Percentiles rank a stretch among this genome's conserved stretches.
These are phyloP conservation scores for Remorina albescens DNA, from an alignment of 2,797 vertebrate species.

Conservation along the genomic window DNA sequence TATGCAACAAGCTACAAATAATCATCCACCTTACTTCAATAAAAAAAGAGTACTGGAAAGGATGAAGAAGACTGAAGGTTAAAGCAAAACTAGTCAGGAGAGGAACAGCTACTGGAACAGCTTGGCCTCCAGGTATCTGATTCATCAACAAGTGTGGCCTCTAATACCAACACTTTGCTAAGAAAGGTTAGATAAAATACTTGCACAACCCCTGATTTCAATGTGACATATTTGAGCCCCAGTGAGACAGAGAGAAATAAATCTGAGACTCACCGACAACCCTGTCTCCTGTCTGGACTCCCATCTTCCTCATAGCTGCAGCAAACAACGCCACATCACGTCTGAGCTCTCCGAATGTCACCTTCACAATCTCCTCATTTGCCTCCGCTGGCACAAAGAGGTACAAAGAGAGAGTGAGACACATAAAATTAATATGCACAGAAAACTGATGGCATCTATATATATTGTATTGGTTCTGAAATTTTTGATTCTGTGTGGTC, in stretches of 20 bases:
- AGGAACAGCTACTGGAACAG: background rate
- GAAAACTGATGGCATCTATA: background rate
- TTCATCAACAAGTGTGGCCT: background rate
- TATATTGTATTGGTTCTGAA: background rate
- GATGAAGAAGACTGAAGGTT: background rate
- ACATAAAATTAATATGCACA: background rate
- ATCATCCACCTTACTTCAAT: no score
- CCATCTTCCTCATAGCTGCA: conserved; percentile 96
- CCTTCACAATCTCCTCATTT: conserved; percentile 92
- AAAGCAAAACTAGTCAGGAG: background rate
- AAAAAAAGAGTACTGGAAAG: background rate
- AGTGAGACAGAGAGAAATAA: background rate
- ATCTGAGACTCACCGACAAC: conserved; percentile 89
- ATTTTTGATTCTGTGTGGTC: background rate
- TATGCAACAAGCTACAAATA: conserved; percentile 12
- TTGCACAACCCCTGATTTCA: no score
- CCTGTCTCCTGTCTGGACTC: conserved; percentile 90
- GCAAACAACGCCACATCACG: conserved; percentile 92
- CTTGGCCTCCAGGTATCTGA: background rate
- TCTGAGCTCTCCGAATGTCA: conserved; percentile 92
- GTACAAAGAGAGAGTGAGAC: conserved; percentile 29
- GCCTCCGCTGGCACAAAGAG: conserved; percentile 86
- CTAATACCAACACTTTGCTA: background rate
- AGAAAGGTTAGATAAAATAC: background rate
- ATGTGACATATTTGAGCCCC: background rate